These are phyloP conservation scores for Tetraneura akinire DNA, from an alignment of 1,140 invertebrate genomes.

Conservation along the genomic window DNA sequence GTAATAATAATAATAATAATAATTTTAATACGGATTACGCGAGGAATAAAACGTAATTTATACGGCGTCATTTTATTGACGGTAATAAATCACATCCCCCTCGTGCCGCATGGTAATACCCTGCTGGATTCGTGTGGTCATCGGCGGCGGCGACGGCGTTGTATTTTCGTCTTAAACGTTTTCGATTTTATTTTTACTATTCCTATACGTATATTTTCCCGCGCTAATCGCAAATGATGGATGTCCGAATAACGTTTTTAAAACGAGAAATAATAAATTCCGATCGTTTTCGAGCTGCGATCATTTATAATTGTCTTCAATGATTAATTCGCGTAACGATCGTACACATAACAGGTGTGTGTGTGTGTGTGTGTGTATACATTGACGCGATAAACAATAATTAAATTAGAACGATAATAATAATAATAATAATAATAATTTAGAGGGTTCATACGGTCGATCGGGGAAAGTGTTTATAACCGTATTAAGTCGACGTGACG, in stretches of 20 bases:
- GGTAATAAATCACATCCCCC: too few species aligned
- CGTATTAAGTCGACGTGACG: constrained; percentile 8
- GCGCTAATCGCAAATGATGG: neutral
- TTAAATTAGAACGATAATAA: constrained; percentile 20
- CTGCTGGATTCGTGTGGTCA: neutral
- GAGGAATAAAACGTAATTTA: too few species aligned
- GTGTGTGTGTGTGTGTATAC: too few species aligned
- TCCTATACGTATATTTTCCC: neutral
- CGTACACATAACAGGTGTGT: neutral
- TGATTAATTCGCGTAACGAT: too few species aligned
- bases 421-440: neutral
- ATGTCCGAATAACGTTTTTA: constrained; percentile 12
- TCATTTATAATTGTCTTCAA: constrained; percentile 13
- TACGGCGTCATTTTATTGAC: too few species aligned
- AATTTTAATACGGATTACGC: too few species aligned
- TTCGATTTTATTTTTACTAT: neutral
- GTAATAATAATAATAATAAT: too few species aligned
- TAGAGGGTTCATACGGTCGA: too few species aligned
- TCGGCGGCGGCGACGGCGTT: too few species aligned
- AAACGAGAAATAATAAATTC: constrained; percentile 17
- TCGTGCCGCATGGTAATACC: too few species aligned
- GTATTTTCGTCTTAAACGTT: neutral
- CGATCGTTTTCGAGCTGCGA: neutral
- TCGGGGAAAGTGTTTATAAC: neutral
- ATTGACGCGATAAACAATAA: constrained; percentile 16